Evolutionary conservation across 1,140 invertebrate species (phyloP).

Genomic region (Psix sp.): DNA sequence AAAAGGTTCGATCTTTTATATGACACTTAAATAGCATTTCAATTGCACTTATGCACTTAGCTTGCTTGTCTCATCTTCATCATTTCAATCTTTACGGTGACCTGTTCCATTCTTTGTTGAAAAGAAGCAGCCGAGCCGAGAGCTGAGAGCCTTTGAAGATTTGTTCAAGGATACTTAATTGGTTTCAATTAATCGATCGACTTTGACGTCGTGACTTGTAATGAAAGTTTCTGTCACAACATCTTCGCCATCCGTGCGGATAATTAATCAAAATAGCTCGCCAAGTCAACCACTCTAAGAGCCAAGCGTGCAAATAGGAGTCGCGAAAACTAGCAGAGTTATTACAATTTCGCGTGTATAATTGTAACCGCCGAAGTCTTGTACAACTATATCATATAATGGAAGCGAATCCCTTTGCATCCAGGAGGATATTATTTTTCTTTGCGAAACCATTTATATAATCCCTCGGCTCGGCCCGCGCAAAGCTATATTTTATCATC

Average conservation of each 20-base stretch:
- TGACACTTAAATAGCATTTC: constrained; percentile 35
- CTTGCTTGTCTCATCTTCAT: constrained; percentile 36
- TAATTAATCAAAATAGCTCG: too few relatives aligned
- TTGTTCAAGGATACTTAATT: constrained; percentile 40
- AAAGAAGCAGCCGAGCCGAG: constrained; percentile 28
- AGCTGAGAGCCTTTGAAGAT: constrained; percentile 45
- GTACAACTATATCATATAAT: constrained; percentile 15
- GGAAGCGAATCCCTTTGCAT: constrained; percentile 25
- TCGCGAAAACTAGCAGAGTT: too few relatives aligned
- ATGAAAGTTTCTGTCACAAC: constrained; percentile 25
- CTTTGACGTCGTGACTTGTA: constrained; percentile 24
- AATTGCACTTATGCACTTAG: constrained; percentile 35
- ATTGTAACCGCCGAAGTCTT: constrained; percentile 13
- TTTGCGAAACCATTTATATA: too few relatives aligned
- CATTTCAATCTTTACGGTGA: constrained; percentile 39
- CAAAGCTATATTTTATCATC: too few relatives aligned
- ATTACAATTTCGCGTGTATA: constrained; percentile 24
- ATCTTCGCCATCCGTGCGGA: constrained; percentile 1
- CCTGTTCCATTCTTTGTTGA: constrained; percentile 42
- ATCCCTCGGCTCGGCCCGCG: too few relatives aligned
- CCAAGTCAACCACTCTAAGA: too few relatives aligned
- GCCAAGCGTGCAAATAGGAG: too few relatives aligned
- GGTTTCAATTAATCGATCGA: constrained; percentile 50
- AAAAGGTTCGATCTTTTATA: constrained; percentile 8
- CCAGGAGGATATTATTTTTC: too few relatives aligned